Conservation (phyloP, 2,797 vertebrate genomes). For the Chaetophractus vellerosus region DNA sequence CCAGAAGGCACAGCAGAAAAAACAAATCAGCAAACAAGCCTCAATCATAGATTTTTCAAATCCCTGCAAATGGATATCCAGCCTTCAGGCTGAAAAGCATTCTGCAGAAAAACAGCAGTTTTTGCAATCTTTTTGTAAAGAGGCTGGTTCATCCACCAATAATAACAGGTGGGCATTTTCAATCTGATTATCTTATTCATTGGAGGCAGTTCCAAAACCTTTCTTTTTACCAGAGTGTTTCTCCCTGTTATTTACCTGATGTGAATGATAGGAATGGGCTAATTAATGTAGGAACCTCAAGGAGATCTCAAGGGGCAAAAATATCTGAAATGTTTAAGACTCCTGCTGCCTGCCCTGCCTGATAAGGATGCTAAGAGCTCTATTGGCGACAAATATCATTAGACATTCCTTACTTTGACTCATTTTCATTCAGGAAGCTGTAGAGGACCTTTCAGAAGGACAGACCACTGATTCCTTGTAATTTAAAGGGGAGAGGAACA, state of each 20-base stretch:
- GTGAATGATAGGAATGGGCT: constrained; percentile 61
- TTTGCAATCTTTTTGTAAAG: constrained; percentile 71
- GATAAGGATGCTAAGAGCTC: constrained; percentile 46
- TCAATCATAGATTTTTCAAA: constrained; percentile 60
- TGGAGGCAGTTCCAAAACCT: constrained; percentile 18
- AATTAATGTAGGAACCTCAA: constrained; percentile 73
- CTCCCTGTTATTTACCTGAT: constrained; percentile 67
- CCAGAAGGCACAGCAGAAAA: not conserved
- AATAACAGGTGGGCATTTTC: constrained; percentile 48
- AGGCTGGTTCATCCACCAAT: not conserved
- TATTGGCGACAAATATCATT: constrained; percentile 40
- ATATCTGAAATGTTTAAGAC: constrained; percentile 30
- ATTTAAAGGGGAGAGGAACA: constrained; percentile 63
- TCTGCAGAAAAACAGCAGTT: not conserved
- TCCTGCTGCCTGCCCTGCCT: not conserved
- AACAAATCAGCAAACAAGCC: constrained; percentile 37
- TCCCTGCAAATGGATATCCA: constrained; percentile 59
- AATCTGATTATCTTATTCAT: constrained; percentile 67
- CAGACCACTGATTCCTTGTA: constrained; percentile 40
- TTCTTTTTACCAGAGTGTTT: constrained; percentile 42
- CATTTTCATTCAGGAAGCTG: constrained; percentile 66
- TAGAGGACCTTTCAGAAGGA: constrained; percentile 74
- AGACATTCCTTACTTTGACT: constrained; percentile 66
- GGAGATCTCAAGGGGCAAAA: constrained; percentile 69
- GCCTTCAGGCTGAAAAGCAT: constrained; percentile 66